Evolutionary conservation across 2,888 invertebrate genomes (phyloP), one percentile per base, ranked within the genome.

Genomic region (Tenthredo distinguenda): DNA sequence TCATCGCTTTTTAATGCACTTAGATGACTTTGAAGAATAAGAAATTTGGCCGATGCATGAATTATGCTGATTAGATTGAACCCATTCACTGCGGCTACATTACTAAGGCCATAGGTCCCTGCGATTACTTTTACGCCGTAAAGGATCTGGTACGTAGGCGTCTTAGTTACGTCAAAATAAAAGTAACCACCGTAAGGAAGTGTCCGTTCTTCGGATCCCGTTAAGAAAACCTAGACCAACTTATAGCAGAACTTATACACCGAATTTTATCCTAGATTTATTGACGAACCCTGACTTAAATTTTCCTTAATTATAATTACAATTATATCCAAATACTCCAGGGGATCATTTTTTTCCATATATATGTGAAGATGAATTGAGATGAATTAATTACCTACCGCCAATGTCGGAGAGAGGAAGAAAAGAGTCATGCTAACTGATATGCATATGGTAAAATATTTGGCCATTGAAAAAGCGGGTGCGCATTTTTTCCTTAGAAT

Each of bases 41-140:
- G 86, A 47, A 93, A 93, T 86, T 91, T 92, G 0, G 91, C 91
- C 26, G 93, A 88, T 6, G 88, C 91, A 82, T 93, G 93, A 68
- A 90, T 91, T 34, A 90, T 88, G 12, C 88, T 86, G 4, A 92
- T 82, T 3, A 93, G 86, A 87, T 90, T 91, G 71, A 92, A 90
- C 71, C 88, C 88, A 4, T 92, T 91, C 2, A 88, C 91, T 15
- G 89, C 89, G 7, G 89, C 86, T 65, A 92, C n/a, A 89, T 77
- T 90, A 6, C 86, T 83, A 26, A 88, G 88, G 2, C 85, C 88
- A 15, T 89, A 87, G 0, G 82, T 82, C 15, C 91, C 92, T 1
- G 86, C 83, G 0, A 89, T 62, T 15, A 88, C 68, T 71, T 90
- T 90, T 7, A 87, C 84, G 9, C 88, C 15, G 85, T 90, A 91